Percentiles rank a stretch among this genome's conserved stretches.
Conservation (phyloP, 2,888 invertebrate species). For the Carpatolechia fugitivella region DNA sequence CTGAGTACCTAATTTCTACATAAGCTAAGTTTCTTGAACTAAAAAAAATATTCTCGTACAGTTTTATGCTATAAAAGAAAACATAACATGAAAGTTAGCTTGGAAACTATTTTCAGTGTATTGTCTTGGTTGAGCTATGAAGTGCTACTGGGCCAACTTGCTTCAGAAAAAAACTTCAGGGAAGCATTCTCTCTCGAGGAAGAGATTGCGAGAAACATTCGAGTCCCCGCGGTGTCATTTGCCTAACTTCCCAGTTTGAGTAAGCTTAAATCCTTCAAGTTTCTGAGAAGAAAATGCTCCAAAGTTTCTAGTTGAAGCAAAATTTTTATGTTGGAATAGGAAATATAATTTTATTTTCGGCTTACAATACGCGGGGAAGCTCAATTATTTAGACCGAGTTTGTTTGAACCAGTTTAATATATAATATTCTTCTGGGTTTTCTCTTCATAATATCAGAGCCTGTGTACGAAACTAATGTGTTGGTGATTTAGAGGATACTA, state of each 20-base stretch:
- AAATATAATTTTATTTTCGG: background rate
- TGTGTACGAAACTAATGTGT: too few relatives aligned
- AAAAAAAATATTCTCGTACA: too few relatives aligned
- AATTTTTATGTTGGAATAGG: background rate
- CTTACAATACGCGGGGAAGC: background rate
- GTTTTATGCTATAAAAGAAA: too few relatives aligned
- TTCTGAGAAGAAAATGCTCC: conserved; percentile 49
- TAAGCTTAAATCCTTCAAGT: conserved; percentile 62
- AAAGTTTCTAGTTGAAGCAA: conserved; percentile 16
- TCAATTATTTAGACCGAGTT: background rate
- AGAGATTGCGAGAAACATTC: conserved; percentile 65
- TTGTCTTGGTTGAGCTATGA: conserved; percentile 45
- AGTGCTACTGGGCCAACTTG: conserved; percentile 45
- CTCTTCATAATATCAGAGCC: too few relatives aligned
- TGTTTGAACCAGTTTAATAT: background rate
- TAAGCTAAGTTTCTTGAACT: too few relatives aligned
- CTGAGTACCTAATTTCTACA: too few relatives aligned
- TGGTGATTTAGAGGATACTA: too few relatives aligned
- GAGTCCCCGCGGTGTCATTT: conserved; percentile 70
- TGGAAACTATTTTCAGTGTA: conserved; percentile 40
- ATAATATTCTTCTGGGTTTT: too few relatives aligned
- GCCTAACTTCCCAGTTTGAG: conserved; percentile 68
- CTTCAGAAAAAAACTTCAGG: conserved; percentile 53
- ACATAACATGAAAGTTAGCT: conserved; percentile 48
- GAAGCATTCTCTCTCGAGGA: conserved; percentile 55